Evolutionary conservation across 2,113 vertebrate species (phyloP), one percentile per base, ranked within the genome.

Genomic region (Dipodomys stephensi): DNA sequence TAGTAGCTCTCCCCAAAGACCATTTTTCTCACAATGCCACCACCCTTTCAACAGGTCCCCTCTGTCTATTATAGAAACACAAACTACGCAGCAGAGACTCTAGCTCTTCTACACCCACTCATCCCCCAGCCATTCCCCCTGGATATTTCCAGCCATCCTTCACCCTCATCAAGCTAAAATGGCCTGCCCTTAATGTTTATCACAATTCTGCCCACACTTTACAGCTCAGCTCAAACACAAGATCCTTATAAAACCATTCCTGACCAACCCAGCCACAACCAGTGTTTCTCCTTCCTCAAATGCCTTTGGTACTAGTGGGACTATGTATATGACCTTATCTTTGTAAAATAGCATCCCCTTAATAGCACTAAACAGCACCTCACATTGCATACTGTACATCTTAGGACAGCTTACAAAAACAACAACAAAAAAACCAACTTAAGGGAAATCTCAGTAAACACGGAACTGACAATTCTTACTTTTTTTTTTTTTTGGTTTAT

Each of bases 391-490:
- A 28, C 1, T 27, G 30, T 5, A 28, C 72, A 62, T 88, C 73
- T 92, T 76, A 77, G 74, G n/a, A 79, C 67, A 86, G 28, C 67
- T 81, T 65, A 86, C 67, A 53, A 92, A 86, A 73, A 57, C 12
- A 57, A 57, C 7, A 57, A 57, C 9, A 57, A 57, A 57, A 64
- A 96, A 93, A 84, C 72, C 68, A 87, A 89, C 64, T 94, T 76
- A 81, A 89, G 67, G 28, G 82, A 87, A 94, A 89, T 68, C 25
- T 27, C 90, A 30, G 71, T 83, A 81, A 90, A 94, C 25, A 12
- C 73, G 16, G 16, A 84, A 57, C 7, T 53, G 49, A 79, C 69
- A 32, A 90, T 84, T 94, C 64, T 82, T 49, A 49, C 49, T 12
- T 49, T 49, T 49, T 49, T 49, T 49, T 49, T 49, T 49, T 49